Percentiles rank a stretch among this genome's conserved stretches.
phyloP scores from a whole-genome alignment of 2,113 vertebrate species.

The Actinemys pallida region DNA sequence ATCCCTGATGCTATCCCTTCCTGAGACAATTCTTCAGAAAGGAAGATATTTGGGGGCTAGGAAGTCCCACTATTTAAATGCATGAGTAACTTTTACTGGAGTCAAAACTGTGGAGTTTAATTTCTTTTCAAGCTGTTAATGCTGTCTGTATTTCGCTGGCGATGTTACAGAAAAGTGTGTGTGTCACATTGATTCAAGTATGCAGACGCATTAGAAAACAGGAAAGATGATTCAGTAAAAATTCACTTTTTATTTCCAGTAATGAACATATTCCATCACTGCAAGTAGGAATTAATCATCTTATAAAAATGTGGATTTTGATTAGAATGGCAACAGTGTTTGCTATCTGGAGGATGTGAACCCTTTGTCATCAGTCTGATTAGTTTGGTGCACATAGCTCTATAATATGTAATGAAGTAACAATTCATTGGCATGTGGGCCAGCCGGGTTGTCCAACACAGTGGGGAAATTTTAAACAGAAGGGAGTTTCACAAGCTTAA shows the following conservation, averaged over 20 bases:
- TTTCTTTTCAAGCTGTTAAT: conserved; percentile 3
- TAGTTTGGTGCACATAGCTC: background rate
- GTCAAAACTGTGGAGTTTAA: conserved; percentile 55
- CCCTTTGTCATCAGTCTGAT: background rate
- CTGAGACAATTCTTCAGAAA: conserved; percentile 70
- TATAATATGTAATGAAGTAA: background rate
- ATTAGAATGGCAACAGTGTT: background rate
- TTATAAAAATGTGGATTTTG: background rate
- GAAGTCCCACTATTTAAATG: conserved; percentile 68
- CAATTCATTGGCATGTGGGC: background rate
- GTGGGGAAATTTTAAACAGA: background rate
- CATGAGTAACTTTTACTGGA: conserved; percentile 37
- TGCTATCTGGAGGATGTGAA: background rate
- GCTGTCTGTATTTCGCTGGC: background rate
- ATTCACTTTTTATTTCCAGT: background rate
- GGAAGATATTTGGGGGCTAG: conserved; percentile 61
- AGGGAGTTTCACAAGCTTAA: background rate
- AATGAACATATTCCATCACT: background rate
- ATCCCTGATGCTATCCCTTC: conserved; percentile 75
- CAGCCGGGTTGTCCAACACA: background rate
- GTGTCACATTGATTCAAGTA: background rate
- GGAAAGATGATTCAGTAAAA: conserved; percentile 37
- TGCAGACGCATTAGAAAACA: background rate
- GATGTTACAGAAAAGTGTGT: background rate
- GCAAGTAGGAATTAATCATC: background rate